These are phyloP conservation scores for Cranoglanis bouderius DNA, from an alignment of 2,113 vertebrate species.

Conservation along the genomic window DNA sequence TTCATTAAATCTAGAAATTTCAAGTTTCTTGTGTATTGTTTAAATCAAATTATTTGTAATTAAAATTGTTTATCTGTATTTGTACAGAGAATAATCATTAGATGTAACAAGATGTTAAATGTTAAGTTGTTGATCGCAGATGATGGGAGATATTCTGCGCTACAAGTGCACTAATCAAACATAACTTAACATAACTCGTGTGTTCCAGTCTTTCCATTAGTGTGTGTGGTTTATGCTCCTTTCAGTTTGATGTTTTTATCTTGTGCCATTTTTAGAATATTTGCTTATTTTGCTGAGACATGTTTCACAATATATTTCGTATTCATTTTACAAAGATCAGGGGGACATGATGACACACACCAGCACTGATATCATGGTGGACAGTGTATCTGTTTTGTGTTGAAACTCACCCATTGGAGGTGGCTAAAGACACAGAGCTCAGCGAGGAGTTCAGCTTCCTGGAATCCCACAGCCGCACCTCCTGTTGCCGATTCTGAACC, in stretches of 20 bases:
- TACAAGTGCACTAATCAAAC: not conserved
- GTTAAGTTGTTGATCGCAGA: not conserved
- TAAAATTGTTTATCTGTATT: not conserved
- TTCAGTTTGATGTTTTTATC: not conserved
- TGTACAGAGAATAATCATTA: not conserved
- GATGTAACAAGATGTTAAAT: too few species aligned
- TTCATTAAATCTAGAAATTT: too few species aligned
- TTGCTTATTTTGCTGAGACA: not conserved
- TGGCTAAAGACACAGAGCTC: constrained; percentile 76
- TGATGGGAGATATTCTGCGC: not conserved
- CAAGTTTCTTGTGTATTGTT: too few species aligned
- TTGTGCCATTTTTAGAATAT: not conserved
- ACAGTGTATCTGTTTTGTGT: not conserved
- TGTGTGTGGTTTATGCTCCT: not conserved
- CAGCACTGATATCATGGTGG: not conserved
- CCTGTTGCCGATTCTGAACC: constrained; percentile 70
- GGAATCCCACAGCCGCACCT: constrained; percentile 88
- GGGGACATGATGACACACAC: not conserved
- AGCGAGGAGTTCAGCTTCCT: constrained; percentile 75
- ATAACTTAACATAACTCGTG: not conserved
- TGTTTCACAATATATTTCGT: not conserved
- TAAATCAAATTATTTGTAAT: not conserved
- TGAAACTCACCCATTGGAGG: constrained; percentile 84
- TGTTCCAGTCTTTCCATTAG: not conserved
- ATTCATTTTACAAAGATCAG: not conserved